Evolutionary conservation across 64 coral and sea anemone genomes (phyloP).

Genomic region (Anthopleura sola): DNA sequence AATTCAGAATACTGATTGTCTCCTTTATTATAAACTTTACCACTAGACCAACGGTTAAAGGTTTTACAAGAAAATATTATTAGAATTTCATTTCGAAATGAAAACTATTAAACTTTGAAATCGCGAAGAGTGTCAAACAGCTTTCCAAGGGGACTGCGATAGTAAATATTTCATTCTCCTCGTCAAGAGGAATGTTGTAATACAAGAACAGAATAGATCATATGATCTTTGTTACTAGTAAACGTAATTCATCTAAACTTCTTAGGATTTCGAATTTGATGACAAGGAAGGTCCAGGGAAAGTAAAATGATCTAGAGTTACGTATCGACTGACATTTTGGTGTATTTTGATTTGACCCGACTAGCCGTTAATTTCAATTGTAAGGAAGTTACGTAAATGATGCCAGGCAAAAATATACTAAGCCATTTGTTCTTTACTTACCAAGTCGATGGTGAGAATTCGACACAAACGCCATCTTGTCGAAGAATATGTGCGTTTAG

Average conservation of each 20-base stretch:
- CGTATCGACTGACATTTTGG: conserved; percentile 3
- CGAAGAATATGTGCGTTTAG: neutral
- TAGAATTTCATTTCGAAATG: neutral
- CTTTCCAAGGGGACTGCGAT: neutral
- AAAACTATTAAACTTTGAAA: neutral
- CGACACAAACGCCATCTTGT: neutral
- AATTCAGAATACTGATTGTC: neutral
- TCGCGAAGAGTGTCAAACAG: neutral
- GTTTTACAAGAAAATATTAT: neutral
- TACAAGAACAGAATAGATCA: neutral
- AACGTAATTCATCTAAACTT: neutral
- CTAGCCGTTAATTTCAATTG: neutral
- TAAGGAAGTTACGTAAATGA: neutral
- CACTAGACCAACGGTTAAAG: neutral
- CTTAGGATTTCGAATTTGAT: neutral
- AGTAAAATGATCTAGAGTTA: neutral
- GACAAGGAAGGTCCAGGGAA: neutral
- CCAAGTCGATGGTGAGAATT: neutral
- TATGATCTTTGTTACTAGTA: neutral
- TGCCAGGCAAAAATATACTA: neutral
- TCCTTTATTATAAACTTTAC: neutral
- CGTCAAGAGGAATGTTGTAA: neutral
- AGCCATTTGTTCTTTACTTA: neutral
- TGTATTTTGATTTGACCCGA: conserved; percentile 7
- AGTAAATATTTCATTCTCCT: neutral